Conservation (phyloP, 2,113 vertebrate genomes). For the Corvus hawaiiensis region DNA sequence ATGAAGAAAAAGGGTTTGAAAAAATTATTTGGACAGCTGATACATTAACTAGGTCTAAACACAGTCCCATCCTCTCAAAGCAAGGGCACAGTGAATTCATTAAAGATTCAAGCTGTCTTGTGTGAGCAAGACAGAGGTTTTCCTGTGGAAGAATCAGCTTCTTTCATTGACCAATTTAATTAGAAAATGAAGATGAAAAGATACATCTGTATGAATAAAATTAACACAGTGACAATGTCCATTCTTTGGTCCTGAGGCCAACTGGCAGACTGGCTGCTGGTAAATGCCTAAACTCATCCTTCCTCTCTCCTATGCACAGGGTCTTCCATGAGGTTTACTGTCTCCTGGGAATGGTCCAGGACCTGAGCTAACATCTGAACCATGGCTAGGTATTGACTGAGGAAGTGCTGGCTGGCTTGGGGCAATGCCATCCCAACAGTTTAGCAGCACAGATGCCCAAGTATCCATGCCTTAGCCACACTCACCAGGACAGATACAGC, state of each 20-base stretch:
- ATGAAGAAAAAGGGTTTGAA: background rate
- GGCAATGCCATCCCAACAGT: background rate
- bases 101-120: background rate
- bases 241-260: background rate
- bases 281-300: background rate
- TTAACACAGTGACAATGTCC: background rate
- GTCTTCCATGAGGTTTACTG: background rate
- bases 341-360: background rate
- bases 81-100: background rate
- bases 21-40: background rate
- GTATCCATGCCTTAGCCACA: background rate
- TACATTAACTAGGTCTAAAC: background rate
- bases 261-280: background rate
- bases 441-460: background rate
- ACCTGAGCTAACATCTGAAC: background rate
- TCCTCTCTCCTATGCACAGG: background rate
- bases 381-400: background rate
- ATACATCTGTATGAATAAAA: background rate
- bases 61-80: background rate
- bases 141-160: background rate
- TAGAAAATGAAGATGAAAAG: background rate
- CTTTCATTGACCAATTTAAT: background rate
- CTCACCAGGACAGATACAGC: background rate
- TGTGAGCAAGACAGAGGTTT: background rate
- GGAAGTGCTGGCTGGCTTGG: background rate